Evolutionary conservation across 2,888 invertebrate genomes (phyloP).

Genomic region (Seira sanloemensis): DNA sequence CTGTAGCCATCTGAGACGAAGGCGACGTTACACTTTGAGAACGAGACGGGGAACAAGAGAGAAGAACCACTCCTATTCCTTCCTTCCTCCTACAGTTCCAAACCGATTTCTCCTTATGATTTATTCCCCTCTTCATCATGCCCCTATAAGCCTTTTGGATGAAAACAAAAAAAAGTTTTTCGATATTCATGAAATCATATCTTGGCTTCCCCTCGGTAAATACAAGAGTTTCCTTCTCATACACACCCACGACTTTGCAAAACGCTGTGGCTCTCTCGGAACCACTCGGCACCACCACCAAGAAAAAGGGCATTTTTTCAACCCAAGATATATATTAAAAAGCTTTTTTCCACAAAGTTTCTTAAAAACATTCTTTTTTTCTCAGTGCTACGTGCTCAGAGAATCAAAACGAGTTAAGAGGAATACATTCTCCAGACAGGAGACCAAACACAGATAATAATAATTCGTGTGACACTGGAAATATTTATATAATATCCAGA

Average conservation of each 20-base stretch:
- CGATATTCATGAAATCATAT: neutral
- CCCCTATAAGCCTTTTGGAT: no score
- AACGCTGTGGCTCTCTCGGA: neutral
- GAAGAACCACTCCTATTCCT: constrained; percentile 33
- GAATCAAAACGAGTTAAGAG: neutral
- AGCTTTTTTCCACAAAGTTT: neutral
- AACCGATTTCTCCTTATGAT: no score
- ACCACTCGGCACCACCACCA: neutral
- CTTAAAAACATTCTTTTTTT: neutral
- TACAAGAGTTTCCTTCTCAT: neutral
- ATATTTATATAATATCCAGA: constrained; percentile 12
- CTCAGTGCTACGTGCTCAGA: constrained; percentile 11
- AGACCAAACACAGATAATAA: neutral
- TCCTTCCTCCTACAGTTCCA: constrained; percentile 18
- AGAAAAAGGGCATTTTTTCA: no score
- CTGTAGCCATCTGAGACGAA: neutral
- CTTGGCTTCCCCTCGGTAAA: neutral
- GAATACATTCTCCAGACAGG: neutral
- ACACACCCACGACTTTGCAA: constrained; percentile 35
- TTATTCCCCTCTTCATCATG: no score
- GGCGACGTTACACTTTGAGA: neutral
- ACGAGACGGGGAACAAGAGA: neutral
- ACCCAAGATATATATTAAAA: no score
- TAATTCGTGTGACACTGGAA: constrained; percentile 23
- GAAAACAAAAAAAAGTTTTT: constrained; percentile 28